Evolutionary conservation across 2,797 vertebrate genomes (phyloP).

Genomic region (Rhabdophis nuchalis): DNA sequence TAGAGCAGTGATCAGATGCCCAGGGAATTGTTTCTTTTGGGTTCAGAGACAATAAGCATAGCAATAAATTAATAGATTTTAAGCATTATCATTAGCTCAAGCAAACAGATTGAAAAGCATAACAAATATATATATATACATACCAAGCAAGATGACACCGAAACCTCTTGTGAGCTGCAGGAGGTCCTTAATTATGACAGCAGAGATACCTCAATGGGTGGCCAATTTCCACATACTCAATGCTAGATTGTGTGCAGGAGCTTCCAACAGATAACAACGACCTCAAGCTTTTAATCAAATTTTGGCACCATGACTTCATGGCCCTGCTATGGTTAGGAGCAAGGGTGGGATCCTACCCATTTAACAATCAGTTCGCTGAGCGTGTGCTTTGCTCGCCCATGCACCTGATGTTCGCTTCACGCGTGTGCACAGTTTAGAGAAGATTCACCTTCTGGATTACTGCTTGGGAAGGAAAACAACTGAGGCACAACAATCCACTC

Average conservation of each 20-base stretch:
- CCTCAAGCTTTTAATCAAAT: not conserved
- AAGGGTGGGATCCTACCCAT: too few species aligned
- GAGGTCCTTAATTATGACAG: not conserved
- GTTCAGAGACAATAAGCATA: not conserved
- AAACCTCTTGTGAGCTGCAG: not conserved
- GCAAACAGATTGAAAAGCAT: not conserved
- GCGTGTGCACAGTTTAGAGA: too few species aligned
- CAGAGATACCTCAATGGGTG: not conserved
- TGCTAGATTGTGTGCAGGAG: not conserved
- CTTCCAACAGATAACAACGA: not conserved
- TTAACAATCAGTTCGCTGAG: too few species aligned
- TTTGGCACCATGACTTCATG: not conserved
- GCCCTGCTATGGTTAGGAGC: not conserved
- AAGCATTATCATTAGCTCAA: not conserved
- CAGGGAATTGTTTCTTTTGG: not conserved
- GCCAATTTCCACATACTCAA: not conserved
- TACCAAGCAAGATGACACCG: not conserved
- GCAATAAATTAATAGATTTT: not conserved
- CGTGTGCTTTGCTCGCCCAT: too few species aligned
- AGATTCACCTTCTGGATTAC: too few species aligned
- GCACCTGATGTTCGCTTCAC: too few species aligned
- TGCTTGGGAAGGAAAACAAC: too few species aligned
- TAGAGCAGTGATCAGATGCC: not conserved
- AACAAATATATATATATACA: not conserved
- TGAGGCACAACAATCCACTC: too few species aligned